A percentile compares a stretch with the other conserved stretches of the same genome.
Conservation (phyloP, 2,797 vertebrate species). For the Galagoides demidoff region DNA sequence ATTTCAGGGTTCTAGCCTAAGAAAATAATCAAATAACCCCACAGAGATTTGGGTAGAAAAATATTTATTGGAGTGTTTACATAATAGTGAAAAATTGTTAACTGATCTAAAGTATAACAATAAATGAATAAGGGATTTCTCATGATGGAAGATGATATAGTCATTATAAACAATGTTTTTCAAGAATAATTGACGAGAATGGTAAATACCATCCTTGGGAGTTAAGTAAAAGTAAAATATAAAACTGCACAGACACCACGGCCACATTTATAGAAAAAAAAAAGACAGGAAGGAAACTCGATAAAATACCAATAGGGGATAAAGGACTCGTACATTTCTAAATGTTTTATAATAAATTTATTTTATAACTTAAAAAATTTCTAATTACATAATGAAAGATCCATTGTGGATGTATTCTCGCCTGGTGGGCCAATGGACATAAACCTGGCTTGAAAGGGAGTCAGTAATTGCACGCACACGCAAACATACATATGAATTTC, state of each 20-base stretch:
- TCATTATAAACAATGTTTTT: background rate
- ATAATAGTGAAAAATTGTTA: background rate
- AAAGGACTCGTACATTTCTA: background rate
- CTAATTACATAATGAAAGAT: conserved; percentile 4
- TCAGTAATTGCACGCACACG: background rate
- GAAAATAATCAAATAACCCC: conserved; percentile 25
- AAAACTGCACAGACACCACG: background rate
- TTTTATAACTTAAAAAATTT: conserved; percentile 41
- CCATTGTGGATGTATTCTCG: background rate
- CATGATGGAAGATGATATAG: background rate
- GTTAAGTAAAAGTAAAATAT: background rate
- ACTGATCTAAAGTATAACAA: conserved; percentile 8
- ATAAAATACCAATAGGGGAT: background rate
- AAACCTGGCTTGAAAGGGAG: background rate
- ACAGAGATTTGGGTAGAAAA: conserved; percentile 12
- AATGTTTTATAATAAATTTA: background rate
- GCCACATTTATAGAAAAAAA: background rate
- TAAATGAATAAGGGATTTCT: conserved; percentile 9
- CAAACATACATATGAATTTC: background rate
- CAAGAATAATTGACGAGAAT: background rate
- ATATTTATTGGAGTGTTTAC: background rate
- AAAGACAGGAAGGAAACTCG: background rate
- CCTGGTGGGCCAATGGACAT: background rate
- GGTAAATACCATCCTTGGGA: background rate
- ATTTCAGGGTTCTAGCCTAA: background rate